phyloP scores from a whole-genome alignment of 2,113 vertebrate species.

The Calypte anna region DNA sequence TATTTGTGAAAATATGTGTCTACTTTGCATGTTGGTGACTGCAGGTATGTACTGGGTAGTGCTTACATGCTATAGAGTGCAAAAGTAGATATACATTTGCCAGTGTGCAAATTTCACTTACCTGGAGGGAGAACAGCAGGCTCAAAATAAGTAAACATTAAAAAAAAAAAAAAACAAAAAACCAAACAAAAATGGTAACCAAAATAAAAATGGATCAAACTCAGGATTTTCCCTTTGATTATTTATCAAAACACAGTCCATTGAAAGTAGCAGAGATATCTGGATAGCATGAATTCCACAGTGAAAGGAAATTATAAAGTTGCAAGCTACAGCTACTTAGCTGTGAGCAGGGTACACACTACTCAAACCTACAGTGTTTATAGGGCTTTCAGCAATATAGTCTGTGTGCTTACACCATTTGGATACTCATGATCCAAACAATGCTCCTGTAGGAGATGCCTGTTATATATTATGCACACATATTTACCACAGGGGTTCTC shows the following conservation, averaged over 20 bases:
- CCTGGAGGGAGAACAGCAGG: conserved; percentile 19
- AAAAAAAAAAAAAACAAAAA: background rate
- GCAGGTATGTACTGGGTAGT: background rate
- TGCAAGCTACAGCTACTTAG: background rate
- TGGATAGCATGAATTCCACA: conserved; percentile 55
- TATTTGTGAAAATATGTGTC: background rate
- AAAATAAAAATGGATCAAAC: background rate
- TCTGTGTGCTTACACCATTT: background rate
- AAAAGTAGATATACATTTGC: background rate
- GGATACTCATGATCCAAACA: background rate
- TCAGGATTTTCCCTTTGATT: background rate
- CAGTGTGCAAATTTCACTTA: conserved; percentile 6
- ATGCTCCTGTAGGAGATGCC: background rate
- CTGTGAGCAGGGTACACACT: background rate
- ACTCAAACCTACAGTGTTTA: background rate
- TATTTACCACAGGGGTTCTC: background rate
- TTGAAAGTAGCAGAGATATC: conserved; percentile 60
- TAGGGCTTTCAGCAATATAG: background rate
- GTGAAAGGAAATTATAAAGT: background rate
- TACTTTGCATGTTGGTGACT: background rate
- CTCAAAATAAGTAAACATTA: background rate
- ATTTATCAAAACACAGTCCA: conserved; percentile 68
- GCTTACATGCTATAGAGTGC: background rate
- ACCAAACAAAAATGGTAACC: background rate
- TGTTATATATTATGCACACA: background rate